phyloP scores from a whole-genome alignment of 2,797 vertebrate genomes.

The Acipenser oxyrinchus region DNA sequence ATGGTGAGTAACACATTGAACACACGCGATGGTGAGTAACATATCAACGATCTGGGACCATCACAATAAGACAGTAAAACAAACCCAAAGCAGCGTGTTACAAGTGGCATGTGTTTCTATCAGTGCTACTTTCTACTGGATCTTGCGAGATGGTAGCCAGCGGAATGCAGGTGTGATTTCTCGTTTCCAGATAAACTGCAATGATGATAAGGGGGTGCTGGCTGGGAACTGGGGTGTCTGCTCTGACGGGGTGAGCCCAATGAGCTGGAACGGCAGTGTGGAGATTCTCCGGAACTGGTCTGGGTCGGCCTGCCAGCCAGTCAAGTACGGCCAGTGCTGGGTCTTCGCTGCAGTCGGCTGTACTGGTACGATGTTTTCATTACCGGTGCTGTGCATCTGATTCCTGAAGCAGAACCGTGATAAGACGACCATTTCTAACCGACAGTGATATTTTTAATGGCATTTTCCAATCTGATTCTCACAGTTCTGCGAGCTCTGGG shows the following conservation, averaged over 20 bases:
- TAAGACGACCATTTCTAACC: neutral
- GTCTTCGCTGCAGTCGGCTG: constrained; percentile 78
- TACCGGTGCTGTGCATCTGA: neutral
- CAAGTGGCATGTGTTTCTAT: too few relatives aligned
- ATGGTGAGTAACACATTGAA: constrained; percentile 67
- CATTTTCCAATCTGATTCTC: neutral
- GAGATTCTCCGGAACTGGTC: constrained; percentile 80
- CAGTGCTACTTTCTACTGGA: neutral
- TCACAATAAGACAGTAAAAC: too few relatives aligned
- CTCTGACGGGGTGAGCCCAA: constrained; percentile 65
- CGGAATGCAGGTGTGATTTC: neutral
- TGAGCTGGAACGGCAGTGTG: constrained; percentile 88
- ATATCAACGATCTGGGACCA: too few relatives aligned
- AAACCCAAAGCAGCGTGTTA: too few relatives aligned
- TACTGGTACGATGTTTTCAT: constrained; percentile 57
- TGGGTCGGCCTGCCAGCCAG: constrained; percentile 61
- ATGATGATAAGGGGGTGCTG: constrained; percentile 80
- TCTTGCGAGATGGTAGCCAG: neutral
- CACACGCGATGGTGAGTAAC: too few relatives aligned
- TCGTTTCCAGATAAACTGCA: constrained; percentile 76
- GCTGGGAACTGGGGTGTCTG: constrained; percentile 74
- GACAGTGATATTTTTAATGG: neutral
- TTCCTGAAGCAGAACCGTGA: neutral
- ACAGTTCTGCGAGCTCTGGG: constrained; percentile 69
- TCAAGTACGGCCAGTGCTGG: constrained; percentile 82